These are phyloP conservation scores for Paramisgurnus dabryanus DNA, from an alignment of 2,113 vertebrate species.

Conservation along the genomic window DNA sequence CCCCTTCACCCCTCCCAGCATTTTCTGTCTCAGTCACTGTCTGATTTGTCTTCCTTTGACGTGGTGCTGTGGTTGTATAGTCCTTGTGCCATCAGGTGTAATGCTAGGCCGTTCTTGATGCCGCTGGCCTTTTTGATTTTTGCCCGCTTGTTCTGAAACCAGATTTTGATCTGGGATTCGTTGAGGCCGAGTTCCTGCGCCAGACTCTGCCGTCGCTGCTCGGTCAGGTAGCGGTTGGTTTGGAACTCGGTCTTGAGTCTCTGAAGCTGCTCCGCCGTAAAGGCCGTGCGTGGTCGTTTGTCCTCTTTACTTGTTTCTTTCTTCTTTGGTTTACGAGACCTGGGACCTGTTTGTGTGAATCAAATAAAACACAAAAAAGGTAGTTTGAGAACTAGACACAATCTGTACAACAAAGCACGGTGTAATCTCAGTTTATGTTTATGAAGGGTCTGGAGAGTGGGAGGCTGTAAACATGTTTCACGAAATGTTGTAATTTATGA, in stretches of 20 bases:
- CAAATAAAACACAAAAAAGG: not conserved
- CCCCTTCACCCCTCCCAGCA: slow-evolving; percentile 29
- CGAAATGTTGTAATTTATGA: slow-evolving; percentile 26
- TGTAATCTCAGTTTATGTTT: not conserved
- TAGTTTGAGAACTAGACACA: slow-evolving; percentile 31
- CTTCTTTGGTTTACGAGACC: slow-evolving; percentile 98
- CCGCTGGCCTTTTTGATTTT: slow-evolving; percentile 93
- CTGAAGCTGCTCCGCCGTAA: slow-evolving; percentile 92
- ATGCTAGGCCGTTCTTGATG: slow-evolving; percentile 84
- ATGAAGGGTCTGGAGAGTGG: not conserved
- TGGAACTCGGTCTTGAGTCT: slow-evolving; percentile 91
- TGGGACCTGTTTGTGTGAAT: slow-evolving; percentile 79
- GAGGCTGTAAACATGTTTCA: slow-evolving; percentile 1
- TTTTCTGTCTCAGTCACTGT: slow-evolving; percentile 85
- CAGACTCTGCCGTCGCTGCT: slow-evolving; percentile 88
- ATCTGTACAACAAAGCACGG: slow-evolving; percentile 41
- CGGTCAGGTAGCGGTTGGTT: slow-evolving; percentile 90
- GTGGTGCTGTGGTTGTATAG: slow-evolving; percentile 90
- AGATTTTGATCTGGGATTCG: slow-evolving; percentile 95
- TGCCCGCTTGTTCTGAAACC: slow-evolving; percentile 95
- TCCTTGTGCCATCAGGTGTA: slow-evolving; percentile 93
- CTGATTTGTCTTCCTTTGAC: slow-evolving; percentile 91
- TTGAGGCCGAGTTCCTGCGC: slow-evolving; percentile 90
- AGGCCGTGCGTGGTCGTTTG: slow-evolving; percentile 91
- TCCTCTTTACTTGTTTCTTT: slow-evolving; percentile 89